Percentiles rank a stretch among this genome's conserved stretches.
Conservation (phyloP, 2,113 vertebrate genomes). For the Oceanites oceanicus region DNA sequence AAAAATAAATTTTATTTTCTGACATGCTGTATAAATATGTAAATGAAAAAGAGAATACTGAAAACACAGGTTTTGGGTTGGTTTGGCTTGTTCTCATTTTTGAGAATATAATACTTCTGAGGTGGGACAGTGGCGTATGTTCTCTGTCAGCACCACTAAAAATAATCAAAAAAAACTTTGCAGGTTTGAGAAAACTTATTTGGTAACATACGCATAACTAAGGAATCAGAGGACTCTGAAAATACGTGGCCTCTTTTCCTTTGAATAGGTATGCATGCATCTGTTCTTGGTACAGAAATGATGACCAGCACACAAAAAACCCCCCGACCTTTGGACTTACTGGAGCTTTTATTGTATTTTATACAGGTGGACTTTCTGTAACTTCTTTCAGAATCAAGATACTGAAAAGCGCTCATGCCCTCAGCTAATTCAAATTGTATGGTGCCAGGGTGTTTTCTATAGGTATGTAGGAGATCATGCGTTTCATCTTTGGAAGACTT, state of each 20-base stretch:
- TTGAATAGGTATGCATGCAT: neutral
- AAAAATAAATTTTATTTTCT: neutral
- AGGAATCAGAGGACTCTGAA: neutral
- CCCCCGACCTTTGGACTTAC: neutral
- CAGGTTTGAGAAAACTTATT: neutral
- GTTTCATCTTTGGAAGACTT: neutral
- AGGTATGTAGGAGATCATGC: slow-evolving; percentile 67
- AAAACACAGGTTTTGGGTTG: neutral
- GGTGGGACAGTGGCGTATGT: neutral
- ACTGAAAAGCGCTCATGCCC: slow-evolving; percentile 45
- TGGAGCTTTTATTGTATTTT: slow-evolving; percentile 6
- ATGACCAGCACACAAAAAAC: neutral
- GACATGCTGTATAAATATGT: neutral
- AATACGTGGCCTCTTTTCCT: neutral
- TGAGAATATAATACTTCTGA: neutral
- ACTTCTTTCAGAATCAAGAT: slow-evolving; percentile 60
- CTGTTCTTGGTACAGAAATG: neutral
- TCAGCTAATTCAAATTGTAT: slow-evolving; percentile 82
- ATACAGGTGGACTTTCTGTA: slow-evolving; percentile 80
- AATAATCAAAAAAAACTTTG: neutral
- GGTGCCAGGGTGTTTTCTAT: slow-evolving; percentile 82
- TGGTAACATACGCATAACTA: neutral
- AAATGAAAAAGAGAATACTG: neutral
- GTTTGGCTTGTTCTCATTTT: neutral
- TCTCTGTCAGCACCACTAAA: neutral